Evolutionary conservation across 2,113 vertebrate species (phyloP), one percentile per base, ranked within the genome.

Genomic region (Nothoprocta perdicaria): DNA sequence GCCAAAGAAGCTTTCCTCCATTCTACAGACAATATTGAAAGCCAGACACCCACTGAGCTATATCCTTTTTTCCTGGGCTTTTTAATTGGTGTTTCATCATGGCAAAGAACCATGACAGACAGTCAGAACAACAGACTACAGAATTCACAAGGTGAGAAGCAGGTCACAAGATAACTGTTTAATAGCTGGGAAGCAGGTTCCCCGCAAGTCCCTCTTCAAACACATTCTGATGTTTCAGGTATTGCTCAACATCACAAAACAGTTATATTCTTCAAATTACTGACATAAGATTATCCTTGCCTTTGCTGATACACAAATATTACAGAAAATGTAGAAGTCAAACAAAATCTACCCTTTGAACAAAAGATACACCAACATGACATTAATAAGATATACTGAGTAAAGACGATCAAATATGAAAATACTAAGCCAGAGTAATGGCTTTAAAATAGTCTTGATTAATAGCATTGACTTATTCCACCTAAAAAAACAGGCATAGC

Each of bases 11-110:
- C 31, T 48, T 48, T 68, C 19, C 31, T 31, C 45, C 66, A 15
- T 48, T n/a, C 33, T n/a, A 68, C 14, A 68, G 31, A 68, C 31
- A 66, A 8, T n/a, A 43, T 38, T 63, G 45, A 63, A 88, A 86
- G 48, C 12, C 31, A 93, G 74, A 78, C 6, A 0, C 3, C 63
- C 29, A 33, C 6, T 61, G 33, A 57, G 5, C 26, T 73, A 5
- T 3, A 65, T 40, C 8, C 57, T 1, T 46, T 38, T 61, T 3
- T 21, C 16, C 22, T n/a, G 18, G 16, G 1, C 0, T 43, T 35
- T 81, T 76, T 41, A 52, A 52, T 5, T 35, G 8, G 4, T 1
- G 6, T 50, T 50, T 69, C 14, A 3, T 4, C 15, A 29, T 31
- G 35, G 66, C 18, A 67, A 86, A 88, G 46, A 14, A 52, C 62